Base-by-base conservation (phyloP, 2,797 vertebrate species). In the Anguilla pacifica region DNA sequence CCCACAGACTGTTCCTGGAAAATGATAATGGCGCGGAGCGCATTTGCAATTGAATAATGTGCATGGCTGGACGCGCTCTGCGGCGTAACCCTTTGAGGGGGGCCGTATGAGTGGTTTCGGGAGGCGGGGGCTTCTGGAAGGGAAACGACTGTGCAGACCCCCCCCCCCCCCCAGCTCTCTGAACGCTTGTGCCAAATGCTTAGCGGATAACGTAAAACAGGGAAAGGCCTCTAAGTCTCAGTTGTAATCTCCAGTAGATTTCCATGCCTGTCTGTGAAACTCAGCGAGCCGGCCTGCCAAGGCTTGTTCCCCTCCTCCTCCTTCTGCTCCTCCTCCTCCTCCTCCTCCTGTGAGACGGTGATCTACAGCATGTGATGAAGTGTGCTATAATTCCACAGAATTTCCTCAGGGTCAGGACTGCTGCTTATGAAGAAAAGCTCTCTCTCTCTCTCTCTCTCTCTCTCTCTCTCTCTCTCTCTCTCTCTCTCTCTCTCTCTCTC, bases 201-300 rank as follows among this genome's bases (percentile, higher is more conserved):
- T 91, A 39, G 64, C 84, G 25, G 46, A 74, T 91, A 90, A 88
- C 72, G 64, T 89, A 90, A 89, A 90, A 74, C 84, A 89, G 84
- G 64, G 67, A 83, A 82, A 25, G 57, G 64, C 59, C 84, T 70
- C 86, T 57, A 57, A 85, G 81, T 86, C 90, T 85, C 83, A 90
- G 82, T 87, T 55, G 7, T 83, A 89, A 89, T 86, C 83, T 87
- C 85, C 83, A 84, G 74, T 86, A 91, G 87, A 88, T 93, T 93
- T 93, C 91, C 28, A 90, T 87, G 88, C 91, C 91, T 92, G 88
- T 91, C 89, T 88, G 83, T 31, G 92, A 86, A 53, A 91, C 91
- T 85, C 89, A 87, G 92, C 90, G 89, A 85, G 90, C 92, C 93
- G 92, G 89, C 93, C 87, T 90, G 90, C 90, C 92, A 93, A 93